These are phyloP conservation scores for Epinotia nisella DNA, from an alignment of 2,888 invertebrate genomes.

Conservation along the genomic window DNA sequence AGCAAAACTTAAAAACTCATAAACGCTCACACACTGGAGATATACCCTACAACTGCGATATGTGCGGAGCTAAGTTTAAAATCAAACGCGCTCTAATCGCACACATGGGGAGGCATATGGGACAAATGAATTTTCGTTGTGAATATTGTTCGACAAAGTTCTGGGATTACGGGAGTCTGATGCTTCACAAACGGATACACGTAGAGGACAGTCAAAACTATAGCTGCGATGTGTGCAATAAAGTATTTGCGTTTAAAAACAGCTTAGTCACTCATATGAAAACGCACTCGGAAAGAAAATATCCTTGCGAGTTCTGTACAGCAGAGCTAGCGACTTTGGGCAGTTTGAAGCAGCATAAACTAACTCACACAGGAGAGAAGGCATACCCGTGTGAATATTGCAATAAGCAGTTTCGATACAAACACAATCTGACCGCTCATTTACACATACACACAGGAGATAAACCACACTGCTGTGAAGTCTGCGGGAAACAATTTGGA, in stretches of 20 bases:
- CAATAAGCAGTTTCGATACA: constrained; percentile 11
- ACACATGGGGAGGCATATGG: constrained; percentile 17
- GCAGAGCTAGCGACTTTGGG: constrained; percentile 3
- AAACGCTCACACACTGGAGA: constrained; percentile 17
- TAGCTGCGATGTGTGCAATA: constrained; percentile 8
- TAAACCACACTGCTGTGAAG: constrained; percentile 23
- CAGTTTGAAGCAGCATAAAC: constrained; percentile 14
- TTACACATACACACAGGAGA: constrained; percentile 19
- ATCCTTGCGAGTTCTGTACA: constrained; percentile 13
- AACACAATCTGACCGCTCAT: constrained; percentile 19
- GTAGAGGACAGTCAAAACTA: constrained; percentile 5
- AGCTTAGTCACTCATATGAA: constrained; percentile 4
- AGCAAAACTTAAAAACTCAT: not conserved
- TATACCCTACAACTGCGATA: constrained; percentile 19
- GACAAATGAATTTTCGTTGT: constrained; percentile 18
- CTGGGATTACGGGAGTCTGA: constrained; percentile 10
- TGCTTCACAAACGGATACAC: constrained; percentile 6
- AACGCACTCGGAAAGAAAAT: constrained; percentile 1
- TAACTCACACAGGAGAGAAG: not conserved
- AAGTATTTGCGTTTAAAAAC: constrained; percentile 9
- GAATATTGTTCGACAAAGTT: constrained; percentile 17
- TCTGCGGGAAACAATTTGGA: constrained; percentile 27
- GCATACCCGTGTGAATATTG: constrained; percentile 15
- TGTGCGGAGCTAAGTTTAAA: constrained; percentile 15
- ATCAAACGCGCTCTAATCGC: constrained; percentile 7